Evolutionary conservation across 2,797 vertebrate genomes (phyloP).

Genomic region (Urocyon cinereoargenteus): DNA sequence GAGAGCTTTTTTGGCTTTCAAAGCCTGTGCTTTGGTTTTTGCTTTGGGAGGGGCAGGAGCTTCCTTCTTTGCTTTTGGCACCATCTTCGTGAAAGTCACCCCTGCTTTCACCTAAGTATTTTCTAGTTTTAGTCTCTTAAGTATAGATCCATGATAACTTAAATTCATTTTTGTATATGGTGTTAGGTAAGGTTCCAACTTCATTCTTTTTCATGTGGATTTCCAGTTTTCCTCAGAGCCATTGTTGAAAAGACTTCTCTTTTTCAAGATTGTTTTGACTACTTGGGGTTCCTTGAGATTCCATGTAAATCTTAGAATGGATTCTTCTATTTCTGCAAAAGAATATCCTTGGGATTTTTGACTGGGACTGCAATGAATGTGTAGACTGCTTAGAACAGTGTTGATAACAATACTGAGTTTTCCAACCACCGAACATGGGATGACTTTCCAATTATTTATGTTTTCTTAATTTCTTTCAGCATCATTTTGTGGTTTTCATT

Average conservation of each 20-base stretch:
- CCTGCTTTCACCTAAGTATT: neutral
- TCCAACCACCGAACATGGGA: neutral
- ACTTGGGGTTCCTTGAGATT: neutral
- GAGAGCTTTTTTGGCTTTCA: neutral
- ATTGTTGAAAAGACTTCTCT: neutral
- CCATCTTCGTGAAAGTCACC: too few species aligned
- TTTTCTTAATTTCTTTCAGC: neutral
- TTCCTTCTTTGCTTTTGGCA: too few species aligned
- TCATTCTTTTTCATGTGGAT: neutral
- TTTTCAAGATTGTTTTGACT: neutral
- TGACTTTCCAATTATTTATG: neutral
- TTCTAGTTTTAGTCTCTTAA: neutral
- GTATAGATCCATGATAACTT: neutral
- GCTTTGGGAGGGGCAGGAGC: too few species aligned
- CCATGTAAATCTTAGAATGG: neutral
- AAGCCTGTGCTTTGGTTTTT: too few species aligned
- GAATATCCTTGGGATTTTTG: neutral
- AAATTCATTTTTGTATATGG: neutral
- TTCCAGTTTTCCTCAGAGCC: neutral
- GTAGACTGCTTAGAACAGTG: neutral
- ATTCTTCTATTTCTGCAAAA: conserved; percentile 2
- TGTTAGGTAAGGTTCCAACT: neutral
- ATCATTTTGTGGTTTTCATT: neutral
- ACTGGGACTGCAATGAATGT: neutral
- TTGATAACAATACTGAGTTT: neutral